Evolutionary conservation across 1,140 invertebrate genomes (phyloP), one percentile per base, ranked within the genome.

Genomic region (Brachionus plicatilis): DNA sequence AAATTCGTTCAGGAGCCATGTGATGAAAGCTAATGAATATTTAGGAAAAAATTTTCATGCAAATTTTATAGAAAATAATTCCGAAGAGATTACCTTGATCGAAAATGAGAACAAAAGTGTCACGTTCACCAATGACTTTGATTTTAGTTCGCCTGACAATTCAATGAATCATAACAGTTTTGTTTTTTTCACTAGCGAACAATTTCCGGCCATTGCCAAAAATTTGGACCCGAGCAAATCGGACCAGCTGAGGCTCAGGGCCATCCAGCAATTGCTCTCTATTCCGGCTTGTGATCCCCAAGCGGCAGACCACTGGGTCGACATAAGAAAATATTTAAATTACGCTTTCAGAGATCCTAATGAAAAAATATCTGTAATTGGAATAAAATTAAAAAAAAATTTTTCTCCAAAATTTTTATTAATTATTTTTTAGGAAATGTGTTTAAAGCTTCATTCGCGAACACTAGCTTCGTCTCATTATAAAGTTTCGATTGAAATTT

Each of bases 131-230:
- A 65, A 68, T 65, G 79, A 82, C 20, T 65, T 65, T 45, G 79
- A 82, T 65, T 68, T 82, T 43, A 45, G 53, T 27, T 82, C 79
- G 14, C 65, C 65, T 7, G 79, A 82, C 12, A 82, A 82, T 47
- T 82, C 79, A 45, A 82, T 82, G 24, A 82, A 82, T 45, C 79
- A 82, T 27, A 82, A 82, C 65, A 82, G 79, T 14, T 82, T 82
- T 68, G 79, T 82, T 17, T 82, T 82, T 68, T 82, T 82, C 24
- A 82, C 79, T 2, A 82, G 79, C 17, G 79, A 82, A 9, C 79
- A 82, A 47, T 82, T 82, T 82, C 79, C 79, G 17, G 8, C 37
- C 2, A 82, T 82, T 14, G 79, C 79, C 24, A 60, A 45, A 68
- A 82, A 82, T 82, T 27, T 82, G 14, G 79, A 82, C 29, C 79